Evolutionary conservation across 2,113 vertebrate genomes (phyloP), one percentile per base, ranked within the genome.

Genomic region (Delphinapterus leucas): DNA sequence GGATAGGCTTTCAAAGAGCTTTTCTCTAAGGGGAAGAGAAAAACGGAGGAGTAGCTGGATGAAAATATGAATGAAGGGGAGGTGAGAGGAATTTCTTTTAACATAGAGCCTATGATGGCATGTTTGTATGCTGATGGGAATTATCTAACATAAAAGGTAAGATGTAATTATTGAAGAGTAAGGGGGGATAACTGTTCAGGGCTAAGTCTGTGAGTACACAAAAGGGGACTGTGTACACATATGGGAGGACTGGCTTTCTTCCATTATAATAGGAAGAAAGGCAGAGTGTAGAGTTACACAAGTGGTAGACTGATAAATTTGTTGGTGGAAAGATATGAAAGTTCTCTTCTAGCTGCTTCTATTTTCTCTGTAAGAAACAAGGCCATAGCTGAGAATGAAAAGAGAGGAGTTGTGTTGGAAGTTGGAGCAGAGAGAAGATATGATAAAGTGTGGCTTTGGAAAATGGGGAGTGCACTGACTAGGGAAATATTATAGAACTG

Each of bases 1-100:
- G n/a, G n/a, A 61, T 60, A 88, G 68, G 68, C 25, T 92, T 96
- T 86, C 41, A 91, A 94, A 49, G 87, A 91, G 67, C 38, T 87
- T 74, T 58, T 49, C 81, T 82, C 21, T n/a, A 91, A 61, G 5
- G 17, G 90, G 21, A 21, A 77, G 33, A 79, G 76, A n/a, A 55
- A 79, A 79, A 79, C 14, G 8, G 60, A 61, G 33, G 8, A 53
- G 76, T 36, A 74, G 65, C 47, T 86, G 10, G 44, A 58, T 38
- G 26, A 41, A 91, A 81, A 44, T 81, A 93, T 55, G 28, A 96
- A 86, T 41, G 28, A 82, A 88, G 38, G 38, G 74, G 83, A 47
- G 60, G 38, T 26, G 33, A 90, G 82, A 67, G 61, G 47, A 71
- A 85, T 80, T 63, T 41, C 36, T 95, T 91, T 68, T 47, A 79